Evolutionary conservation across 2,888 invertebrate species (phyloP).

Genomic region (Tenodera sinensis): DNA sequence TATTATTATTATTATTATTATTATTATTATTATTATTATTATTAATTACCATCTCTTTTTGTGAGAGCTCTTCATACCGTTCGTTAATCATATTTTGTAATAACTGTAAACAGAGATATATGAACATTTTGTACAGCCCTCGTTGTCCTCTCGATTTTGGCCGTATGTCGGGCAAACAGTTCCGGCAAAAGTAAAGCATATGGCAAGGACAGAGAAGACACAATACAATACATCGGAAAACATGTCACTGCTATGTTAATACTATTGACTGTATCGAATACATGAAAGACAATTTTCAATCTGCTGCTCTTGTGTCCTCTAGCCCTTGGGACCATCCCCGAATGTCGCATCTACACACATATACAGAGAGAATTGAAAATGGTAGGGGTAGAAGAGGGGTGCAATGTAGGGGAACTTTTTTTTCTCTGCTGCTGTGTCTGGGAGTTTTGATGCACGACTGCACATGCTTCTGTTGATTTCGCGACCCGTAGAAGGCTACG

Average conservation of each 20-base stretch:
- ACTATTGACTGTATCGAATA: slow-evolving; percentile 30
- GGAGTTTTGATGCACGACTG: slow-evolving; percentile 9
- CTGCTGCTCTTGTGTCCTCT: slow-evolving; percentile 11
- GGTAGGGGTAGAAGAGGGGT: neutral
- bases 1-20: too few relatives aligned
- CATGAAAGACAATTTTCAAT: slow-evolving; percentile 31
- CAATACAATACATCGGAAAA: neutral
- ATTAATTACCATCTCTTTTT: too few relatives aligned
- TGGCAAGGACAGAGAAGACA: slow-evolving; percentile 13
- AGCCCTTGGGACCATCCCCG: neutral
- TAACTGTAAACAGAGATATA: too few relatives aligned
- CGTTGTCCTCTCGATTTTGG: neutral
- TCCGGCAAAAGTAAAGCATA: slow-evolving; percentile 18
- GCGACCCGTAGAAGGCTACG: neutral
- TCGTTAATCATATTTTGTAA: too few relatives aligned
- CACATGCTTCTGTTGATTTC: neutral
- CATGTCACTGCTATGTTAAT: slow-evolving; percentile 18
- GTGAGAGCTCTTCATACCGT: too few relatives aligned
- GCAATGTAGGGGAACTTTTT: neutral
- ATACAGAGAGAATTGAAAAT: neutral
- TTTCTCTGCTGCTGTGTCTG: neutral
- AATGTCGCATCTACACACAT: neutral
- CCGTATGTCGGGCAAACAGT: slow-evolving; percentile 16
- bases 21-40: too few relatives aligned
- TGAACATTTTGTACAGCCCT: neutral